These are phyloP conservation scores for Allacma fusca DNA, from an alignment of 2,888 invertebrate species.

Conservation along the genomic window DNA sequence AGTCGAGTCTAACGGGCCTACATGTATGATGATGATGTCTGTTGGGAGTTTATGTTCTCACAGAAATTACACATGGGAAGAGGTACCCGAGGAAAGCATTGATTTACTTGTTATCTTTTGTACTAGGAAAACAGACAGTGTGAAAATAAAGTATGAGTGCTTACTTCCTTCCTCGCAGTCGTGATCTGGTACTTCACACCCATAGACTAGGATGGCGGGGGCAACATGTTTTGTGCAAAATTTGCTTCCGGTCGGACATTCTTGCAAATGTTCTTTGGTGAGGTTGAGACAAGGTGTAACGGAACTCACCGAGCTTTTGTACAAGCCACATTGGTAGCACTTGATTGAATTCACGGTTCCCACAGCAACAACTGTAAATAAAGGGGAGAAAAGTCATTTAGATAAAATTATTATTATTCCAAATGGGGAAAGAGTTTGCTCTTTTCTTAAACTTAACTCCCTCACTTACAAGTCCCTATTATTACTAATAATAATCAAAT, in stretches of 20 bases:
- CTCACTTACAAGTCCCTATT: too few species aligned
- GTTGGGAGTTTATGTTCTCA: too few species aligned
- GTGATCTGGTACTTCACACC: constrained; percentile 49
- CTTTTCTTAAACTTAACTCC: too few species aligned
- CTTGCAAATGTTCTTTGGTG: constrained; percentile 49
- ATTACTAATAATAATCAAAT: too few species aligned
- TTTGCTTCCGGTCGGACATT: constrained; percentile 54
- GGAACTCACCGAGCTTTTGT: constrained; percentile 53
- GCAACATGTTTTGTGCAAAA: constrained; percentile 60
- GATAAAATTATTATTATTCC: constrained; percentile 10
- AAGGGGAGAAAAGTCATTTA: constrained; percentile 31
- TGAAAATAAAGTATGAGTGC: constrained; percentile 22
- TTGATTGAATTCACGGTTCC: constrained; percentile 54
- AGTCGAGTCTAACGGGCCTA: too few species aligned
- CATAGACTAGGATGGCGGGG: constrained; percentile 60
- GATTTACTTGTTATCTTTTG: too few species aligned
- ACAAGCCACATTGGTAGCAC: constrained; percentile 60
- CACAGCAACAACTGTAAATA: constrained; percentile 54
- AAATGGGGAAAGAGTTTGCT: too few species aligned
- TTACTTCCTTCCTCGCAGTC: constrained; percentile 60
- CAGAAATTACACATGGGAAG: too few species aligned
- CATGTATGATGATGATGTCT: too few species aligned
- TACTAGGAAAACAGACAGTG: too few species aligned
- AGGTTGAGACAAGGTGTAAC: constrained; percentile 61
- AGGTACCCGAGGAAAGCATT: too few species aligned